These are phyloP conservation scores for Dromius quadrimaculatus DNA, from an alignment of 2,888 invertebrate genomes.

Conservation along the genomic window DNA sequence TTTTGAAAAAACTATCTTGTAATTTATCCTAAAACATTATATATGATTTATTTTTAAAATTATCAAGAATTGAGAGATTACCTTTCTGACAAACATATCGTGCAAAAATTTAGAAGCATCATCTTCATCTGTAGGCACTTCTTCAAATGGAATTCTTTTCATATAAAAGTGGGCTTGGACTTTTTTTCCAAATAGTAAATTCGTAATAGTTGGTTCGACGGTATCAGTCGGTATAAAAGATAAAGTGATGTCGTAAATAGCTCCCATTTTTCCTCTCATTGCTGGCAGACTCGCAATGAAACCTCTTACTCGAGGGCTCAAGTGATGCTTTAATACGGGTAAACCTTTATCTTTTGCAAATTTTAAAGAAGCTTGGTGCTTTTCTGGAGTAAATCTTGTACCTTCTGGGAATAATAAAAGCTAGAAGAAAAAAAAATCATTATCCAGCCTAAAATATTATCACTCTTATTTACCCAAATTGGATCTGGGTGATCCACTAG, in stretches of 20 bases:
- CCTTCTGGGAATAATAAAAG: constrained; percentile 92
- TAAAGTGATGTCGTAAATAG: constrained; percentile 86
- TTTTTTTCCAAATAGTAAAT: constrained; percentile 78
- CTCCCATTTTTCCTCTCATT: constrained; percentile 83
- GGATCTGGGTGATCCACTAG: constrained; percentile 91
- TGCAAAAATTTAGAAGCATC: constrained; percentile 85
- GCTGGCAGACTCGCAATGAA: constrained; percentile 88
- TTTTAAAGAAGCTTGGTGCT: constrained; percentile 88
- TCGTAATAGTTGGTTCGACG: constrained; percentile 83
- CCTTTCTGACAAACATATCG: constrained; percentile 84
- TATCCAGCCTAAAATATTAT: constrained; percentile 9
- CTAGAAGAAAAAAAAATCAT: constrained; percentile 66
- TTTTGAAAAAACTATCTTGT: constrained; percentile 79
- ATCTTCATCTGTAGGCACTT: constrained; percentile 81
- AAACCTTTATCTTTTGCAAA: constrained; percentile 90
- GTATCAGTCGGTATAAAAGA: constrained; percentile 76
- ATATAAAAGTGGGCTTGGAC: constrained; percentile 83
- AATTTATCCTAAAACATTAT: constrained; percentile 73
- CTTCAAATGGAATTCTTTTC: constrained; percentile 83
- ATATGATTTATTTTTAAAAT: neutral
- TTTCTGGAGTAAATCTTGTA: constrained; percentile 88
- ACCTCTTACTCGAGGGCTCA: constrained; percentile 95
- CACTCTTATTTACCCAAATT: constrained; percentile 78
- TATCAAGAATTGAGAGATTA: constrained; percentile 63
- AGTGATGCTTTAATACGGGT: constrained; percentile 86